Conservation (phyloP, 2,113 vertebrate genomes). For the Antigone vipio region DNA sequence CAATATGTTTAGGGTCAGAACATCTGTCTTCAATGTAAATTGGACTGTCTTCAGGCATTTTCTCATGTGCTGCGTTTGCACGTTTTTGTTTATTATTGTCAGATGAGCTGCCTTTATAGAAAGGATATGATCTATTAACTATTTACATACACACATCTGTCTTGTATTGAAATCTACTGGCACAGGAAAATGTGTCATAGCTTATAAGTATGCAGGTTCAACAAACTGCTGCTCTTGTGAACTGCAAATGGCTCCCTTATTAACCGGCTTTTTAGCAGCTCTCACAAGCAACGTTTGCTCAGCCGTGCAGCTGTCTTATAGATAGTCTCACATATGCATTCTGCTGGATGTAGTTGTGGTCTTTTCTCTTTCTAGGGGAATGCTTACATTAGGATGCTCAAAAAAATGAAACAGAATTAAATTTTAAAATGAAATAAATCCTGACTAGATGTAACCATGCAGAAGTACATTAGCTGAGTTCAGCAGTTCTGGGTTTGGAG, state of each 20-base stretch:
- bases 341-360: not conserved
- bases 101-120: not conserved
- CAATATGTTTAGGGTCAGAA: not conserved
- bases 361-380: not conserved
- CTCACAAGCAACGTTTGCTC: not conserved
- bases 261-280: not conserved
- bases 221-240: not conserved
- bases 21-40: constrained; percentile 6
- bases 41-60: not conserved
- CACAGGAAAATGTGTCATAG: not conserved
- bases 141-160: constrained; percentile 5
- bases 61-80: not conserved
- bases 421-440: not conserved
- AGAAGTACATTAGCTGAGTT: not conserved
- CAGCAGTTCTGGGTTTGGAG: not conserved
- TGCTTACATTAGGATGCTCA: not conserved
- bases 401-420: not conserved
- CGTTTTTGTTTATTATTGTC: constrained; percentile 4
- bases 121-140: constrained; percentile 28
- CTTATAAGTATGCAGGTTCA: not conserved
- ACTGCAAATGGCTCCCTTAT: not conserved
- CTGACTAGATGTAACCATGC: not conserved
- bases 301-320: not conserved
- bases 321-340: not conserved
- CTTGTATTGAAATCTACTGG: not conserved